Evolutionary conservation across 2,797 vertebrate species (phyloP), one percentile per base, ranked within the genome.

Genomic region (Epinephelus awoara): DNA sequence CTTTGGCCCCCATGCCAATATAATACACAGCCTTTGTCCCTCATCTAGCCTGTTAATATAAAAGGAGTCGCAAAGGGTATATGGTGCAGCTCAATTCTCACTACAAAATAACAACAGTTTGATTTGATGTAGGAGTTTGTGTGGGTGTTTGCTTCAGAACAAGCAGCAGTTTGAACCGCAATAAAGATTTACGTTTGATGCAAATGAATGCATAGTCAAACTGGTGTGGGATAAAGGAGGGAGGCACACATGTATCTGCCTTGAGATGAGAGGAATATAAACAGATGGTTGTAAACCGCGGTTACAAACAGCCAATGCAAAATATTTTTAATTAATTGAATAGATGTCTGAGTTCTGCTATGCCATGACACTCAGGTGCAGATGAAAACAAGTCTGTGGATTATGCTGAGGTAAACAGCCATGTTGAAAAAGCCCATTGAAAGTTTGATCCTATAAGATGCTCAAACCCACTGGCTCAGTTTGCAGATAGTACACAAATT

Each of bases 1-100:
- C 94, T 96, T 94, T 94, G 91, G 87, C 94, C 94, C 88, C 83
- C 76, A 90, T 92, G 90, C 91, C 92, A 92, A 92, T 94, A 94
- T 93, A 93, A 95, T 86, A 91, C 52, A 82, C 52, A 91, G 92
- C 93, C 95, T 96, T 94, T 96, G 91, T 95, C 89, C 92, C 88
- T 93, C 76, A 73, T 89, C 83, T 59, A 65, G 68, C 69, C 87
- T 52, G 64, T 71, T 88, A 84, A 91, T 91, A 85, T 90, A 80
- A 93, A 85, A 72, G 67, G 68, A 88, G 71, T 34, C n/a, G 21
- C 68, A 73, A 68, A 72, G 59, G 67, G 47, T 68, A 61, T 64
- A 62, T 23, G n/a, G 25, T 23, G 72, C 59, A 40, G 55, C 61
- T 65, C 67, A 49, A 75, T 71, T 59, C 66, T 69, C 2, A 5